Base-by-base conservation (phyloP, 2,888 invertebrate species). In the Aleiodes leptofemur region DNA sequence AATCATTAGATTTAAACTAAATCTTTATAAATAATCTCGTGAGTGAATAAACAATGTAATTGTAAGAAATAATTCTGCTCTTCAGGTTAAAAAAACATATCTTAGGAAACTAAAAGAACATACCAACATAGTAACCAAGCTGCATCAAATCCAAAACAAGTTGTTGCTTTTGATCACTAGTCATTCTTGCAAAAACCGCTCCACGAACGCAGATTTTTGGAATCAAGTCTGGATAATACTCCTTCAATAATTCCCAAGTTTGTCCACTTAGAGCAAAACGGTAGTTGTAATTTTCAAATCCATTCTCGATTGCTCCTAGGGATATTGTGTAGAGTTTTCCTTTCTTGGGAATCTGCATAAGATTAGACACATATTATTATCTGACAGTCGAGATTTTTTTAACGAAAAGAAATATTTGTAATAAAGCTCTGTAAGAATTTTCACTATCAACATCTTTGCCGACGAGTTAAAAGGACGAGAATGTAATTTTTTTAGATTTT, bases 121-220 rank as follows among this genome's bases (percentile, higher is more conserved):
- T 73, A 90, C 94, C 94, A 73, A 94, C 94, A 64, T 93, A 91
- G 83, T 93, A 93, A 77, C 93, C 94, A 64, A 94, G 91, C 80
- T 91, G 93, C 90, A 96, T 95, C 66, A 96, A 90, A 23, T 92
- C 91, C 56, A 93, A 91, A 7, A 96, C 92, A 69, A 96, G 90
- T 85, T 95, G 95, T 48, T 95, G 94, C 87, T 96, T 96, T 85
- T 96, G 95, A 79, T 95, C 95, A 0, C 95, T 95, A 13, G 93
- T 93, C 92, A 97, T 96, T 14, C 97, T 91, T 0, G 96, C 96
- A 90, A 96, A 97, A 76, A 97, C 93, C 76, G 94, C 94, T 0
- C 95, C 95, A 88, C 91, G 87, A 0, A 92, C 90, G 66, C 91
- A 87, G 72, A 96, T 90, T 72, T 92, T 92, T 0, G 94, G 92